These are phyloP conservation scores for Rhaphigaster nebulosa DNA, from an alignment of 2,888 invertebrate genomes.

Conservation along the genomic window DNA sequence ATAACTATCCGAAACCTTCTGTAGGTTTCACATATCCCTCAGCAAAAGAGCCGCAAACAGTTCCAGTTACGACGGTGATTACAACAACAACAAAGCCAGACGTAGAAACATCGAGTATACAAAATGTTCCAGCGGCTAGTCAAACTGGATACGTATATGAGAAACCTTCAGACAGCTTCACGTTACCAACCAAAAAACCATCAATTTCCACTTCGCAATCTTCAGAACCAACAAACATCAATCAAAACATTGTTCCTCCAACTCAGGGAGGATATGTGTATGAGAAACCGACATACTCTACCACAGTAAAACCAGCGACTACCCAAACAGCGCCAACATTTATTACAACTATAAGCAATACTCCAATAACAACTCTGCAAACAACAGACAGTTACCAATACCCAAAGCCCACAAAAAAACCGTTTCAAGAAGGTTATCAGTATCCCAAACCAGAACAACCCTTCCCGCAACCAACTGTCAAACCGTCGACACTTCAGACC, in stretches of 20 bases:
- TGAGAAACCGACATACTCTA: not conserved
- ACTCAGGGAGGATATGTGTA: slow-evolving; percentile 16
- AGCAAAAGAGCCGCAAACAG: not conserved
- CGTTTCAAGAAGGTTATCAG: not conserved
- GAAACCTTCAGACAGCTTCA: slow-evolving; percentile 28
- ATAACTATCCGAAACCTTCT: slow-evolving; percentile 58
- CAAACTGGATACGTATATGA: slow-evolving; percentile 45
- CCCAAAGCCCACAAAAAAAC: not conserved
- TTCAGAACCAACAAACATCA: slow-evolving; percentile 4
- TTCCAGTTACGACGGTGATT: not conserved
- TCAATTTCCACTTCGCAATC: not conserved
- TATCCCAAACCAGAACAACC: not conserved
- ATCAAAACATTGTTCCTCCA: slow-evolving; percentile 8
- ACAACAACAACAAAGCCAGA: not conserved
- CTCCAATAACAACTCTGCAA: not conserved
- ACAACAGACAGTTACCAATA: not conserved
- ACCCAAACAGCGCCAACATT: not conserved
- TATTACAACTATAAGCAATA: not conserved
- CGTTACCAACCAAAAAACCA: slow-evolving; percentile 2
- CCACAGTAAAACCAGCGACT: not conserved
- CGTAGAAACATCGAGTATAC: not conserved
- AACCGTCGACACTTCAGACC: not conserved
- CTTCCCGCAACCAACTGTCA: not conserved
- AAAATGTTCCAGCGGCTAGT: not conserved
- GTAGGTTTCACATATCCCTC: slow-evolving; percentile 55